Evolutionary conservation across 2,113 vertebrate species (phyloP).

Genomic region (Syrrhaptes paradoxus): DNA sequence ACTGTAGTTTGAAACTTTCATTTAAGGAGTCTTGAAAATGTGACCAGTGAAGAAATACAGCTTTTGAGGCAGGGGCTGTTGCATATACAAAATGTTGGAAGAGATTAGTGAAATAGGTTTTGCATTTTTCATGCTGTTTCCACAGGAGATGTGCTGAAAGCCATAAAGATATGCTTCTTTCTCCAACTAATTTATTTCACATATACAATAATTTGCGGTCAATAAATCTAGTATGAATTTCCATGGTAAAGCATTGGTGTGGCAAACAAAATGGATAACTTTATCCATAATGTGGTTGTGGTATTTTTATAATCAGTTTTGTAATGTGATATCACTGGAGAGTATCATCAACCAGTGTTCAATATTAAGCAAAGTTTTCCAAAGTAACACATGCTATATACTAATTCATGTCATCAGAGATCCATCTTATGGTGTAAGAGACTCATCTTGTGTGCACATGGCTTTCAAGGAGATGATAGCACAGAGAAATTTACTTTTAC

Average conservation of each 20-base stretch:
- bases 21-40: background rate
- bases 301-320: slow-evolving; percentile 44
- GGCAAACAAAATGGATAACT: slow-evolving; percentile 46
- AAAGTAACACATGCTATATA: slow-evolving; percentile 42
- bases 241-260: slow-evolving; percentile 18
- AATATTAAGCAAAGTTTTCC: slow-evolving; percentile 52
- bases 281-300: background rate
- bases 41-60: background rate
- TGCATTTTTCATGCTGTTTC: slow-evolving; percentile 51
- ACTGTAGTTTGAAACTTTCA: background rate
- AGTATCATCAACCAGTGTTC: slow-evolving; percentile 22
- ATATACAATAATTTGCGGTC: slow-evolving; percentile 49
- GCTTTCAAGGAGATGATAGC: slow-evolving; percentile 9
- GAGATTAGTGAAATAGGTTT: slow-evolving; percentile 26
- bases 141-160: slow-evolving; percentile 53
- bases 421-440: slow-evolving; percentile 4
- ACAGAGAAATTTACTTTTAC: background rate
- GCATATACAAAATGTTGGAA: slow-evolving; percentile 17
- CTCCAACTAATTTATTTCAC: slow-evolving; percentile 59
- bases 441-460: slow-evolving; percentile 35
- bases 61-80: slow-evolving; percentile 14
- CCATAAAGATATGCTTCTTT: slow-evolving; percentile 60
- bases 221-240: slow-evolving; percentile 54
- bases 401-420: slow-evolving; percentile 30
- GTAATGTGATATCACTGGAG: slow-evolving; percentile 35